Conservation (phyloP, 2,888 invertebrate species). For the Mellilla xanthometata region DNA sequence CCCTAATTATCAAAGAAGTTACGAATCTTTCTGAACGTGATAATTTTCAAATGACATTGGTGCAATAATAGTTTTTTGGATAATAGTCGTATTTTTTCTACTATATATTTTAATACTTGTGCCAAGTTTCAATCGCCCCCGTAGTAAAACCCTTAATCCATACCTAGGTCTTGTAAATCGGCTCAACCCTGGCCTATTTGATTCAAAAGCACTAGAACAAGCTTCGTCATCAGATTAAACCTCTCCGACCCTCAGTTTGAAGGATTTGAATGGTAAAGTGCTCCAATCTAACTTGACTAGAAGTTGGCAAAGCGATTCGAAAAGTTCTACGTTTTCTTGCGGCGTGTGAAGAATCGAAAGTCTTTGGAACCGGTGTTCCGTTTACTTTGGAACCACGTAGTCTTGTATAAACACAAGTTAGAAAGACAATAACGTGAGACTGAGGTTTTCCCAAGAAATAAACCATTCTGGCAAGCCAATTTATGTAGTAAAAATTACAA, state of each 20-base stretch:
- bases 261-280: conserved; percentile 31
- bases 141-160: neutral
- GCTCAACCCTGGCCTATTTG: conserved; percentile 35
- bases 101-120: too few species aligned
- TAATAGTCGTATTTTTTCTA: too few species aligned
- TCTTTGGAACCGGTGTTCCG: neutral
- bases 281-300: conserved; percentile 20
- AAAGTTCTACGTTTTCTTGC: conserved; percentile 8
- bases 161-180: conserved; percentile 27
- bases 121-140: neutral
- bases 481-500: too few species aligned
- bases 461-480: too few species aligned
- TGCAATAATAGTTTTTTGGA: too few species aligned
- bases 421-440: too few species aligned
- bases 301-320: conserved; percentile 13
- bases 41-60: too few species aligned
- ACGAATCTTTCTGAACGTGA: too few species aligned
- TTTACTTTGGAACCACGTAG: neutral
- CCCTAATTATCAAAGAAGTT: too few species aligned
- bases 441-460: too few species aligned
- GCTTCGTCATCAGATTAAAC: conserved; percentile 35
- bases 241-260: conserved; percentile 28
- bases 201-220: conserved; percentile 33
- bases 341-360: conserved; percentile 12
- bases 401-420: too few species aligned